phyloP scores from a whole-genome alignment of 2,888 invertebrate species.

The Tyria jacobaeae region DNA sequence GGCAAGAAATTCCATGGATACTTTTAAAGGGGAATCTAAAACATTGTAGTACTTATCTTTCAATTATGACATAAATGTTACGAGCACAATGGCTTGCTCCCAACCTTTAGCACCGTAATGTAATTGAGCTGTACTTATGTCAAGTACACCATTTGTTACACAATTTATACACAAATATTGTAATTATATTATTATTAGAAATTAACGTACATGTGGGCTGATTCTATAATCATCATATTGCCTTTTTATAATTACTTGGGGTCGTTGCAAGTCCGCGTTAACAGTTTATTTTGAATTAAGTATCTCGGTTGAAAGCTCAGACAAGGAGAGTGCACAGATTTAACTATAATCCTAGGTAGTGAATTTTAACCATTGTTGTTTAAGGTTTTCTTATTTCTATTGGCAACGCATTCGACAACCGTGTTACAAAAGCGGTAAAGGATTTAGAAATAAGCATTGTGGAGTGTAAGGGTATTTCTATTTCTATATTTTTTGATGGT shows the following conservation, averaged over 20 bases:
- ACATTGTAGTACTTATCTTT: neutral
- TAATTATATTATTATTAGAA: slow-evolving; percentile 17
- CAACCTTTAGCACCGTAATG: slow-evolving; percentile 17
- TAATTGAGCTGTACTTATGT: slow-evolving; percentile 31
- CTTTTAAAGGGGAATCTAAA: neutral
- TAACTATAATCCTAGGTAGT: too few species aligned
- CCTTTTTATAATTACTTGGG: neutral
- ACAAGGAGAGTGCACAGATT: too few species aligned
- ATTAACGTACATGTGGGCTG: neutral
- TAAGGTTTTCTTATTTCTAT: too few species aligned
- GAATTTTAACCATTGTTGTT: too few species aligned
- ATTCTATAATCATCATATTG: neutral
- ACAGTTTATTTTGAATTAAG: too few species aligned
- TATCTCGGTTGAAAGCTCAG: too few species aligned
- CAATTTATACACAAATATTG: slow-evolving; percentile 33
- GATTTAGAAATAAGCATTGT: too few species aligned
- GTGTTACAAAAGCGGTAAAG: too few species aligned
- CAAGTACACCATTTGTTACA: slow-evolving; percentile 41
- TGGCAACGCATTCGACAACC: too few species aligned
- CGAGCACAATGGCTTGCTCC: slow-evolving; percentile 19
- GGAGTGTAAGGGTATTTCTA: too few species aligned
- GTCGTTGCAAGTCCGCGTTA: neutral
- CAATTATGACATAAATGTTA: slow-evolving; percentile 15
- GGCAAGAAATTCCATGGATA: too few species aligned
- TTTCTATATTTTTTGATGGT: too few species aligned